These are phyloP conservation scores for Dicycla oo DNA, from an alignment of 2,888 invertebrate genomes.

Conservation along the genomic window DNA sequence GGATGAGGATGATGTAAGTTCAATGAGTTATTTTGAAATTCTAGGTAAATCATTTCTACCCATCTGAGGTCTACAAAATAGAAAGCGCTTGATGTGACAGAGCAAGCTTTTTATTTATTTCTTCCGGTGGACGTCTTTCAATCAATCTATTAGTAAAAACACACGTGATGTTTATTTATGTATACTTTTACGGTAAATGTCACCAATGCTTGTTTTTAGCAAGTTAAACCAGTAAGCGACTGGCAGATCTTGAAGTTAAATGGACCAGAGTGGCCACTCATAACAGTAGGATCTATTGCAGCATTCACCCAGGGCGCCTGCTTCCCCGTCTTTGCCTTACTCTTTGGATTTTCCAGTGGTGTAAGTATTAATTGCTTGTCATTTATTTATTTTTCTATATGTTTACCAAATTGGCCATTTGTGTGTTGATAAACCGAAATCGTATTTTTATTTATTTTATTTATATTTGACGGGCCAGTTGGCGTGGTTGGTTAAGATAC, in stretches of 20 bases:
- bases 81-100: neutral
- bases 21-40: neutral
- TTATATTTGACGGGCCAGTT: no score
- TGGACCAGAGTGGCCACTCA: constrained; percentile 91
- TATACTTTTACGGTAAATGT: neutral
- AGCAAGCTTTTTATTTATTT: neutral
- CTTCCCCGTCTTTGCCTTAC: constrained; percentile 92
- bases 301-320: constrained; percentile 92
- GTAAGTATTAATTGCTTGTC: constrained; percentile 75
- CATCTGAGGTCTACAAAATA: neutral
- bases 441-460: neutral
- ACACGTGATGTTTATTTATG: neutral
- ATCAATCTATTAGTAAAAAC: neutral
- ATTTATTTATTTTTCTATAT: neutral
- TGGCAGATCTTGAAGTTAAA: constrained; percentile 91
- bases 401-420: neutral
- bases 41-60: neutral
- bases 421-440: neutral
- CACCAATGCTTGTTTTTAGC: constrained; percentile 62
- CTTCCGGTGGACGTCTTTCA: no score
- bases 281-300: constrained; percentile 91
- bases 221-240: constrained; percentile 80
- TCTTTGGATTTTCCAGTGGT: constrained; percentile 92
- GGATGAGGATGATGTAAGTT: constrained; percentile 81
- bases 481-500: no score